Evolutionary conservation across 2,797 vertebrate species (phyloP), one percentile per base, ranked within the genome.

Genomic region (Nannoperca obscura): DNA sequence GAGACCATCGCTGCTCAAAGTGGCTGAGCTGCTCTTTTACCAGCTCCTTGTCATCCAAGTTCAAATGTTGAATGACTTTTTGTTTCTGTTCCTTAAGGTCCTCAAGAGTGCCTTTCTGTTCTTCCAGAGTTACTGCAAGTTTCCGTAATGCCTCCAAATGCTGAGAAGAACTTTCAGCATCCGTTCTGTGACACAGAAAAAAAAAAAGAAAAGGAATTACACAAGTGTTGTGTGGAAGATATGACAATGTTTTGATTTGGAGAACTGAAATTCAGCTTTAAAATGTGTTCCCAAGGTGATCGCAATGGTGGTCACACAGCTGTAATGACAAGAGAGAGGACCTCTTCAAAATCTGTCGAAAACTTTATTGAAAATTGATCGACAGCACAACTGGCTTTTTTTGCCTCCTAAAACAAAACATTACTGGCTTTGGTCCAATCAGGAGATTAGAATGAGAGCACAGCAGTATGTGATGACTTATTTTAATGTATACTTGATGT

Each of bases 1-100:
- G 98, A 80, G 93, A 92, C 98, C 98, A 99, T 7, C 97, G 96
- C 54, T 97, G 96, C 78, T 99, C 98, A 19, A 98, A 97, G 90
- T 99, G 96, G 74, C 93, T 92, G 82, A 95, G 97, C 82, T 99
- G 98, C 74, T 99, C 98, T 82, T 98, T 99, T 6, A 98, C 94
- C 78, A 99, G 90, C 74, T 99, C 97, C 86, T 94, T 98, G 89
- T 99, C 98, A 65, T 99, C 98, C 53, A 97, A 82, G 86, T 97
- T 97, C 82, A 99, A 87, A 64, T 97, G 95, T 38, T 98, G 96
- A 61, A 95, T 92, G 65, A 99, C 94, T 71, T 96, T 97, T 85
- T 98, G 97, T 67, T 97, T 98, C 84, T 96, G 96, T 13, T 97
- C 97, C 86, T 97, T 98, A 27, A 99, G 94, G 42, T 97, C 96